Evolutionary conservation across 1,140 invertebrate genomes (phyloP), one percentile per base, ranked within the genome.

Genomic region (Macrobrachium rosenbergii): DNA sequence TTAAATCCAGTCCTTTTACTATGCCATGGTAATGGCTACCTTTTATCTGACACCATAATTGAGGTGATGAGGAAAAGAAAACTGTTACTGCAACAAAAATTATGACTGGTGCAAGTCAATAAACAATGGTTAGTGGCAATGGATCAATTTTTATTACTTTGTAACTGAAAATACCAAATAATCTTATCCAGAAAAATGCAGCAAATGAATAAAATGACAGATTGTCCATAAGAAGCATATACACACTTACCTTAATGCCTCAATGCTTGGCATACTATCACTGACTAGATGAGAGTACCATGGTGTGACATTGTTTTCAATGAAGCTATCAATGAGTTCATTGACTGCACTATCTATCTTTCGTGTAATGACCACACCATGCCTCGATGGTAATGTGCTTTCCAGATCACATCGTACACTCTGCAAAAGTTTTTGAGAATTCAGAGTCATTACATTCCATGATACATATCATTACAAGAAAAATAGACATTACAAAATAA

Each of bases 271-370:
- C 5, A 69, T 63, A 10, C 58, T 43, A 23, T 87, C 84, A 75
- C 63, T 87, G n/a, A 87, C 84, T 21, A 80, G 23, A 19, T 19
- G 62, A 16, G 78, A 59, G 37, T 87, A 87, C 84, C 84, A 87
- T 45, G 84, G 84, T 19, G 67, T 87, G 11, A 87, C 78, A 75
- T 79, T 69, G 59, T 87, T 87, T 60, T 81, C 78, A 76, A 87
- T 87, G 67, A 87, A 87, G 37, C 23, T n/a, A 81, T 87, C 84
- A 63, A 87, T 87, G 17, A 87, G 59, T 60, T 87, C 84, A 11
- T 87, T 87, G 69, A 87, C 81, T 58, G 78, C 84, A 52, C 64
- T n/a, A 60, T 87, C 84, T 17, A 87, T 87, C 67, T 87, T 87
- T 8, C 84, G 78, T 28, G 67, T 87, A 45, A 87, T 87, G 12